phyloP scores from a whole-genome alignment of 92 coral and sea anemone species.

The Phymanthus crucifer region DNA sequence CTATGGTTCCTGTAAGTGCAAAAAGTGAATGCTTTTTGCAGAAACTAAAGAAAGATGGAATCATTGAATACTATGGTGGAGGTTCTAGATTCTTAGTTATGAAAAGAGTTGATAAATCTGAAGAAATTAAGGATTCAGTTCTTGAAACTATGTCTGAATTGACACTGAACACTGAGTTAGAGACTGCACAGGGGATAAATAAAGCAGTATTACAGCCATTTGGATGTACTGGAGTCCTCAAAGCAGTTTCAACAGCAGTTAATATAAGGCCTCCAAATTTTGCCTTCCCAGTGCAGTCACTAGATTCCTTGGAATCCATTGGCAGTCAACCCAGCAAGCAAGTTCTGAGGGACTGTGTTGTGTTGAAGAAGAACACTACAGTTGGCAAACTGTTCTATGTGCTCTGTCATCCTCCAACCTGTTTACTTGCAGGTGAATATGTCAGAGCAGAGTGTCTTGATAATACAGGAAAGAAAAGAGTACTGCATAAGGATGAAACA shows the following conservation, averaged over 20 bases:
- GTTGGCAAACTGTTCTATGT: conserved; percentile 71
- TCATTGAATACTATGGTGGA: conserved; percentile 58
- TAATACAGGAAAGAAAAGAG: conserved; percentile 55
- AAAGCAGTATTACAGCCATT: conserved; percentile 33
- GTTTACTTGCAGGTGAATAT: conserved; percentile 78
- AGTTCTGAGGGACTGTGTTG: conserved; percentile 64
- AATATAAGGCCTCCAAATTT: conserved; percentile 58
- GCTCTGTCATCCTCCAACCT: conserved; percentile 65
- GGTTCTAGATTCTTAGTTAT: conserved; percentile 39
- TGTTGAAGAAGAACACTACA: conserved; percentile 72
- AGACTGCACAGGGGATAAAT: conserved; percentile 34
- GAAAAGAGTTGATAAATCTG: not conserved
- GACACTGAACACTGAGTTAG: conserved; percentile 4
- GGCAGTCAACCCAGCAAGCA: conserved; percentile 34
- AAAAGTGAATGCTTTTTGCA: conserved; percentile 72
- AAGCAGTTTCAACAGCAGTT: conserved; percentile 73
- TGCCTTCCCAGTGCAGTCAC: conserved; percentile 74
- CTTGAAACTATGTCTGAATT: not conserved
- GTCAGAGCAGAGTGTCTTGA: conserved; percentile 79
- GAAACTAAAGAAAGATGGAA: conserved; percentile 48
- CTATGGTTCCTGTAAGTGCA: conserved; percentile 71
- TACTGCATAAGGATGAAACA: conserved; percentile 69
- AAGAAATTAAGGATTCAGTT: not conserved
- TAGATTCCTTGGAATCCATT: conserved; percentile 69
- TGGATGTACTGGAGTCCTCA: conserved; percentile 73